Evolutionary conservation across 2,888 invertebrate genomes (phyloP), one percentile per base, ranked within the genome.

Genomic region (Actias luna): DNA sequence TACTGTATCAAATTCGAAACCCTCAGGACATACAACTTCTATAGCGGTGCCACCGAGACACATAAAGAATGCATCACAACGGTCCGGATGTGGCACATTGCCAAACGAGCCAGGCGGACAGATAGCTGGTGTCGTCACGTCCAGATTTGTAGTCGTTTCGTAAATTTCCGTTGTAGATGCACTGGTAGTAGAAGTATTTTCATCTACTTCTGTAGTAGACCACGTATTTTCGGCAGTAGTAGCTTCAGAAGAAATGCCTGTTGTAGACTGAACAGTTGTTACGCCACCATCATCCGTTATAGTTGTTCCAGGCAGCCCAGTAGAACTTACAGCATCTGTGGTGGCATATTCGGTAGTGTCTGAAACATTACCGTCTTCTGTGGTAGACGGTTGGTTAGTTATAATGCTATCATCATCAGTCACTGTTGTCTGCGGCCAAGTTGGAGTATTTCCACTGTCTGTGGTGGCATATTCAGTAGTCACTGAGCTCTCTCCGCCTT

Each of bases 1-100:
- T 8, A n/a, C 33, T n/a, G 14, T 22, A 39, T 58, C 33, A 39
- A 58, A 64, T 14, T 64, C 61, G 27, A 61, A 59, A 16, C 61
- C 61, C 2, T 36, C 14, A 8, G 10, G 22, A 36, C 69, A 69
- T 14, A 27, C 25, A 2, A 64, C 33, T 3, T 59, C 25, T 1
- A 65, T 25, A n/a, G 65, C 60, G 5, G 16, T 60, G 4, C 69
- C 69, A 14, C 61, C 63, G 5, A 61, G 33, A n/a, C 72, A 72
- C 29, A 69, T 64, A 31, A 62, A 69, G 58, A 66, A 72, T 7
- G 62, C 63, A 35, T 69, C 61, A 57, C 71, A 71, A 5, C 33
- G 57, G 0, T 67, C 60, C 8, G 69, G 65, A 22, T 69, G 42
- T 0, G 69, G 67, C 10, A 69, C 58, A 31, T 64, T 69, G n/a